phyloP scores from a whole-genome alignment of 2,888 invertebrate genomes.

The Ferrisia virgata region DNA sequence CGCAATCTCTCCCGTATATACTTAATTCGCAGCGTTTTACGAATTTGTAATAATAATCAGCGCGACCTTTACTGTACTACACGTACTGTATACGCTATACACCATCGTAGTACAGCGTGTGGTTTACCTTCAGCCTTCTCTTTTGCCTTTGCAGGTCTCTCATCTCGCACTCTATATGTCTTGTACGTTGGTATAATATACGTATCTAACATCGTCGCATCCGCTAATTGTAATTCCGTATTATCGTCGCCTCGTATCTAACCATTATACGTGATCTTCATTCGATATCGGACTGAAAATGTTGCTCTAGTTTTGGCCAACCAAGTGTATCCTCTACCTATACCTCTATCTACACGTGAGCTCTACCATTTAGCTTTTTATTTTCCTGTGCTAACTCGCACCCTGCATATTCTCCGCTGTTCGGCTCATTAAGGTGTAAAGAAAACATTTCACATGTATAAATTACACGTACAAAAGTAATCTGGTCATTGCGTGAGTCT shows the following conservation, averaged over 20 bases:
- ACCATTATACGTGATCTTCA: neutral
- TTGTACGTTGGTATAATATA: too few relatives aligned
- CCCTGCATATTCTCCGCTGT: neutral
- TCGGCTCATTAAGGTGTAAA: neutral
- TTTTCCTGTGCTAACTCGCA: neutral
- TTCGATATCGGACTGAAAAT: neutral
- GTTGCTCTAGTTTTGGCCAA: neutral
- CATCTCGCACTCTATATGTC: too few relatives aligned
- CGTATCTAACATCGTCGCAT: neutral
- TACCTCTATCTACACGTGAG: neutral
- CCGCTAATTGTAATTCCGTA: constrained; percentile 15
- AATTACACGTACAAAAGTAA: neutral
- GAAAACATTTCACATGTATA: constrained; percentile 13
- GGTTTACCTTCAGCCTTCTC: too few relatives aligned
- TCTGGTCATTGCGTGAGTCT: neutral
- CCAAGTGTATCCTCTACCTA: too few relatives aligned
- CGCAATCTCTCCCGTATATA: neutral
- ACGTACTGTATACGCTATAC: neutral
- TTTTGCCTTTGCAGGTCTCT: too few relatives aligned
- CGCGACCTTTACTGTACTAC: neutral
- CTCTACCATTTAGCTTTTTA: too few relatives aligned
- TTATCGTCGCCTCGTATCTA: neutral
- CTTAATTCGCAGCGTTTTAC: neutral
- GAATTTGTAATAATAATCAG: constrained; percentile 8
- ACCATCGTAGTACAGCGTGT: too few relatives aligned